Percentiles rank a stretch among this genome's conserved stretches.
phyloP scores from a whole-genome alignment of 2,797 vertebrate genomes.

The Gadopsis bispinosus region DNA sequence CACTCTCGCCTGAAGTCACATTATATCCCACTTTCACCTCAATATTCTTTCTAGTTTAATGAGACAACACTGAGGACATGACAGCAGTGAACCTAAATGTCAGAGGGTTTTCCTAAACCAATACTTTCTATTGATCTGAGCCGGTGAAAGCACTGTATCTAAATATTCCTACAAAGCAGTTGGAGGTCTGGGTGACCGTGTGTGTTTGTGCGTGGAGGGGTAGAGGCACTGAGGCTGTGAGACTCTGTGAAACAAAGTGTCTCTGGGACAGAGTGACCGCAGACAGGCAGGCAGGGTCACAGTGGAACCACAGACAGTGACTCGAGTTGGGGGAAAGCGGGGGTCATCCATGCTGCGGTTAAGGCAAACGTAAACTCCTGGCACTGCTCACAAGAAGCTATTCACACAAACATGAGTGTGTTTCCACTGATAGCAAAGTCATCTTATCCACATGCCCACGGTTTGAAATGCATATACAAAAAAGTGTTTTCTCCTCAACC shows the following conservation, averaged over 20 bases:
- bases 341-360: conserved; percentile 70
- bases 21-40: conserved; percentile 25
- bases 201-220: conserved; percentile 7
- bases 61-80: conserved; percentile 19
- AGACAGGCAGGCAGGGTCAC: conserved; percentile 55
- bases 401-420: conserved; percentile 56
- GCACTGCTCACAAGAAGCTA: conserved; percentile 55
- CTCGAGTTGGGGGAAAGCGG: conserved; percentile 3
- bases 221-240: conserved; percentile 75
- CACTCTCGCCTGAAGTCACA: conserved; percentile 34
- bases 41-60: conserved; percentile 16
- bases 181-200: conserved; percentile 32
- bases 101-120: conserved; percentile 4
- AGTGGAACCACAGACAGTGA: conserved; percentile 57
- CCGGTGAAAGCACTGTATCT: conserved; percentile 16
- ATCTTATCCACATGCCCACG: conserved; percentile 59
- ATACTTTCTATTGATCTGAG: conserved; percentile 34
- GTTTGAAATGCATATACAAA: conserved; percentile 77
- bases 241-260: conserved; percentile 52
- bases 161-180: conserved; percentile 20
- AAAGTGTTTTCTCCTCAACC: conserved; percentile 58
- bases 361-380: conserved; percentile 78
- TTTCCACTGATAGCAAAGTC: conserved; percentile 63
- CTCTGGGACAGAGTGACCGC: conserved; percentile 43
- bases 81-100: conserved; percentile 15